These are phyloP conservation scores for Prionailurus bengalensis DNA, from an alignment of 2,113 vertebrate species.

Conservation along the genomic window DNA sequence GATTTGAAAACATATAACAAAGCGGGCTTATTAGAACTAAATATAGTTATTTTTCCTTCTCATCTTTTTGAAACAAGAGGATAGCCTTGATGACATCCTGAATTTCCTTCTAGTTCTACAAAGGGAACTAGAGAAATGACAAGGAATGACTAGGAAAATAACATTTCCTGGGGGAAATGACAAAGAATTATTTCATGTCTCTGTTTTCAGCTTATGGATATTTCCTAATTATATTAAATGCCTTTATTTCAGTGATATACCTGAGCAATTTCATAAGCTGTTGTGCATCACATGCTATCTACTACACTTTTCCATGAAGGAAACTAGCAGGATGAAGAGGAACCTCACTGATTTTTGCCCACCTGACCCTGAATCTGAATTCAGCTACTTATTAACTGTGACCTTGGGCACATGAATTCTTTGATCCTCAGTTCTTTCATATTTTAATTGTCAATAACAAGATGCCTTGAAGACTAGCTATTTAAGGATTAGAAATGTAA, in stretches of 20 bases:
- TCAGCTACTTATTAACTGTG: background rate
- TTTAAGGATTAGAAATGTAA: background rate
- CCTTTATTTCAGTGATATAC: background rate
- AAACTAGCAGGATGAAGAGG: background rate
- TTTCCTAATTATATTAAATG: background rate
- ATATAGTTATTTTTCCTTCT: background rate
- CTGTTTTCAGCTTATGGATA: background rate
- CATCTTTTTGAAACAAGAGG: background rate
- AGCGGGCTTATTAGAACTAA: background rate
- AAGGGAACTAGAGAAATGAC: background rate
- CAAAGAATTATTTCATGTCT: background rate
- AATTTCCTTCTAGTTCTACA: constrained; percentile 7
- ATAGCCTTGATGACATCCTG: background rate
- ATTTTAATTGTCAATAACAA: background rate
- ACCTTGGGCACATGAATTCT: background rate
- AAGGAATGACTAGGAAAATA: too few relatives aligned
- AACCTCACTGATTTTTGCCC: background rate
- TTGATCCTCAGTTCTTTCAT: background rate
- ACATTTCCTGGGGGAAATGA: background rate
- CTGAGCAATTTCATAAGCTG: background rate
- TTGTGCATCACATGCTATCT: background rate
- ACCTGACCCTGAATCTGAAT: background rate
- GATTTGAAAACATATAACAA: background rate
- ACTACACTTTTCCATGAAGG: background rate
- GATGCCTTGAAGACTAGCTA: background rate